Conservation (phyloP, 2,113 vertebrate species). For the Laticauda colubrina region DNA sequence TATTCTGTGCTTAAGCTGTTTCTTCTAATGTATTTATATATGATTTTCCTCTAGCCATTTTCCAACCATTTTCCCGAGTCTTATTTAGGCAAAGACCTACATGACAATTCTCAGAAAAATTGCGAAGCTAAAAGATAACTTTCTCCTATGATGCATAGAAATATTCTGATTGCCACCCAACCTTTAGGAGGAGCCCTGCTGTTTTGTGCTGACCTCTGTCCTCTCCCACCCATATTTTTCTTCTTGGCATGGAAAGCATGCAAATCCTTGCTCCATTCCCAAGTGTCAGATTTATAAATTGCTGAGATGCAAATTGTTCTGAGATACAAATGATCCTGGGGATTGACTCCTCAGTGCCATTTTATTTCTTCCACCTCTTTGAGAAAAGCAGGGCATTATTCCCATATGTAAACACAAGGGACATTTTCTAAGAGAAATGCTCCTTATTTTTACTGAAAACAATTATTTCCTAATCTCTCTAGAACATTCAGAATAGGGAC, state of each 20-base stretch:
- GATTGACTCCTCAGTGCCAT: not conserved
- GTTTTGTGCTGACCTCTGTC: not conserved
- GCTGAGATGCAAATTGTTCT: not conserved
- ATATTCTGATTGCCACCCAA: not conserved
- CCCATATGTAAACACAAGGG: not conserved
- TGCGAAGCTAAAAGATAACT: not conserved
- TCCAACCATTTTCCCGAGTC: not conserved
- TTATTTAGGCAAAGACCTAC: not conserved
- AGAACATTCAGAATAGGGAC: not conserved
- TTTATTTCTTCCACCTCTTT: not conserved
- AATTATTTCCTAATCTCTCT: not conserved
- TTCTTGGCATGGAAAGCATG: not conserved
- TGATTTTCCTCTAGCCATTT: not conserved
- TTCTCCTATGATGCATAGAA: not conserved
- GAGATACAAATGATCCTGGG: not conserved
- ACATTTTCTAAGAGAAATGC: not conserved
- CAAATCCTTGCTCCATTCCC: not conserved
- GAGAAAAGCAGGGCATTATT: not conserved
- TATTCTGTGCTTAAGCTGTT: not conserved
- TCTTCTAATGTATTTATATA: not conserved
- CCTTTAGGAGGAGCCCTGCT: not conserved
- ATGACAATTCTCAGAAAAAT: not conserved
- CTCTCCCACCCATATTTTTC: not conserved
- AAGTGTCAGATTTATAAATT: not conserved
- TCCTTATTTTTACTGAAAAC: not conserved